Evolutionary conservation across 2,888 invertebrate genomes (phyloP), one percentile per base, ranked within the genome.

Genomic region (Aphodius sticticus): DNA sequence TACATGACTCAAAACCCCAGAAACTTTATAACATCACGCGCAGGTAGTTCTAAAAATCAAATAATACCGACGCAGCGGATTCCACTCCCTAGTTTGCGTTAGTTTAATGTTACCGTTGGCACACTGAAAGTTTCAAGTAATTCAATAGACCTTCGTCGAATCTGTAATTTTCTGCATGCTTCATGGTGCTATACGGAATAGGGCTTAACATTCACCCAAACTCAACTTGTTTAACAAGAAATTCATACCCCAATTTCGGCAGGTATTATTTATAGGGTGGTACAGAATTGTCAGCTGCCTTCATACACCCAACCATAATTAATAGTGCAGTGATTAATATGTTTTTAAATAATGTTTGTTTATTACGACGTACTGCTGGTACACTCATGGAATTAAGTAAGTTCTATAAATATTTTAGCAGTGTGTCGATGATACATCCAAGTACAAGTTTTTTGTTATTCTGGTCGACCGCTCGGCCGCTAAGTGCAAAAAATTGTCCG

Each of bases 121-220:
- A 36, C 74, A 74, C 74, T 12, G 12, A 74, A 74, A 74, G 74
- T 74, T 74, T 74, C 35, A 74, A 74, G 74, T 74, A 74, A 74
- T 74, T 74, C 74, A 74, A 74, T 74, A 74, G 74, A 53, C 53
- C 74, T 37, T 74, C 36, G 72, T 35, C 36, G 74, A 74, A 74
- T 74, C 35, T 74, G 74, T 74, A 74, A 74, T 74, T 74, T 74
- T 74, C 36, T 74, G 74, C 74, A 74, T 74, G 36, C 7, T 36
- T 74, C 74, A 74, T 74, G 74, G 35, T 35, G 74, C 36, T 37
- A 16, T 35, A 35, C 36, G 26, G n/a, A 35, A 14, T 35, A 12
- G 16, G 71, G 26, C 71, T 71, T 71, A 9, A 35, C 35, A 71
- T 71, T 71, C 71, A 35, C 71, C 74, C 53, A 9, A 53, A 7